Evolutionary conservation across 2,888 invertebrate genomes (phyloP).

Genomic region (Fragum sueziense): DNA sequence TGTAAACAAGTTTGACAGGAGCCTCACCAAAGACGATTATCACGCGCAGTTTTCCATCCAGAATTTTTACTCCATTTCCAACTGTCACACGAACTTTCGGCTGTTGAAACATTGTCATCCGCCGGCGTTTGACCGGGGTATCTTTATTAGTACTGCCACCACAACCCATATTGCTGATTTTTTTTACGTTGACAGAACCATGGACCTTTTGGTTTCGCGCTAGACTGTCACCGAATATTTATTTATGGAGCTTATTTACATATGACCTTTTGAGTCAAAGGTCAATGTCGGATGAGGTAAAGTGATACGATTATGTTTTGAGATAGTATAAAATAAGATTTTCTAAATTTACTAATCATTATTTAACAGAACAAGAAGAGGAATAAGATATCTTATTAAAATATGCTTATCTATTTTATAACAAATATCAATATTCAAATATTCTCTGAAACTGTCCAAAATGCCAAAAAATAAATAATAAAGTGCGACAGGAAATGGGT

Average conservation of each 20-base stretch:
- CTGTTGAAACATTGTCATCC: constrained; percentile 48
- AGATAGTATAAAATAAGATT: neutral
- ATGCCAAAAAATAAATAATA: neutral
- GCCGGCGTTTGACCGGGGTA: constrained; percentile 13
- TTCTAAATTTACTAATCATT: too few species aligned
- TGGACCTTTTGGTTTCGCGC: constrained; percentile 53
- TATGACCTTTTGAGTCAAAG: constrained; percentile 47
- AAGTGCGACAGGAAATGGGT: constrained; percentile 12
- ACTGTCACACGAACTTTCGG: constrained; percentile 66
- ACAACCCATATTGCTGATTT: constrained; percentile 64
- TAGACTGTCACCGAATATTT: constrained; percentile 57
- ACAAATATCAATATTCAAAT: too few species aligned
- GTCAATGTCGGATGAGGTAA: constrained; percentile 26
- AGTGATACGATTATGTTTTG: neutral
- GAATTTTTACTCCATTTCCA: constrained; percentile 64
- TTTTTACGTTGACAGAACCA: constrained; percentile 1
- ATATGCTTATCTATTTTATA: too few species aligned
- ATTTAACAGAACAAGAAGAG: too few species aligned
- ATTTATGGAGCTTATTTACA: constrained; percentile 59
- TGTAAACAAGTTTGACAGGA: too few species aligned
- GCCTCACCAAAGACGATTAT: constrained; percentile 72
- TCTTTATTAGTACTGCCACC: constrained; percentile 63
- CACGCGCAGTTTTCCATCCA: constrained; percentile 57
- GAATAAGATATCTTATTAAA: too few species aligned
- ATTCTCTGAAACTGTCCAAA: too few species aligned